These are phyloP conservation scores for Colinus virginianus DNA, from an alignment of 2,113 vertebrate genomes.

Conservation along the genomic window DNA sequence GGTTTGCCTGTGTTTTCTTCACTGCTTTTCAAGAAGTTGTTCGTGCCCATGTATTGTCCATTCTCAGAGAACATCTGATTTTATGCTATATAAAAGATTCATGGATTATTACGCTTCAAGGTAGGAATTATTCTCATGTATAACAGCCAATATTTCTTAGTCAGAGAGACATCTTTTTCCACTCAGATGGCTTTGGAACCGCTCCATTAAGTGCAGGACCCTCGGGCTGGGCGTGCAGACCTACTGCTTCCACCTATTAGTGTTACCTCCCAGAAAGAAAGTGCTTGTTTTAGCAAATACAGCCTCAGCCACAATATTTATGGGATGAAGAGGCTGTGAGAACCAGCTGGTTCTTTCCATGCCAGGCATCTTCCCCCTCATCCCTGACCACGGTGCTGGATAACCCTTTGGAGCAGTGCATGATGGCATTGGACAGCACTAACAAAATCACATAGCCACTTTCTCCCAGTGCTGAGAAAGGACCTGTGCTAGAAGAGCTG, in stretches of 20 bases:
- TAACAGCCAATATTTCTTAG: neutral
- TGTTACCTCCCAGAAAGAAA: neutral
- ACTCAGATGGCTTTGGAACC: neutral
- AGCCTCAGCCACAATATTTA: neutral
- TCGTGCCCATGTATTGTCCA: neutral
- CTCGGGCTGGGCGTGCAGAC: neutral
- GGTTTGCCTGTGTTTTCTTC: neutral
- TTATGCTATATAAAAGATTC: neutral
- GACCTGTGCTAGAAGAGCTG: neutral
- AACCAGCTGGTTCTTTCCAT: neutral
- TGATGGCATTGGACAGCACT: neutral
- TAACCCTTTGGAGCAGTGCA: neutral
- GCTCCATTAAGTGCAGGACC: neutral
- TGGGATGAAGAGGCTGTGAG: neutral
- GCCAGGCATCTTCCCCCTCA: neutral
- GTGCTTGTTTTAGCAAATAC: neutral
- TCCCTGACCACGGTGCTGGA: neutral
- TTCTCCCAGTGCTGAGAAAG: neutral
- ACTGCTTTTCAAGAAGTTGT: neutral
- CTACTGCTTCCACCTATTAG: neutral
- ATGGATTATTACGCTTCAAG: neutral
- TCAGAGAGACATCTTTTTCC: neutral
- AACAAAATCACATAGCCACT: rapidly evolving
- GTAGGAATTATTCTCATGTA: neutral
- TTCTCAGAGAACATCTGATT: neutral